A percentile compares a stretch with the other conserved stretches of the same genome.
Evolutionary conservation across 2,113 vertebrate genomes (phyloP).

Genomic region (Thamnaconus septentrionalis): DNA sequence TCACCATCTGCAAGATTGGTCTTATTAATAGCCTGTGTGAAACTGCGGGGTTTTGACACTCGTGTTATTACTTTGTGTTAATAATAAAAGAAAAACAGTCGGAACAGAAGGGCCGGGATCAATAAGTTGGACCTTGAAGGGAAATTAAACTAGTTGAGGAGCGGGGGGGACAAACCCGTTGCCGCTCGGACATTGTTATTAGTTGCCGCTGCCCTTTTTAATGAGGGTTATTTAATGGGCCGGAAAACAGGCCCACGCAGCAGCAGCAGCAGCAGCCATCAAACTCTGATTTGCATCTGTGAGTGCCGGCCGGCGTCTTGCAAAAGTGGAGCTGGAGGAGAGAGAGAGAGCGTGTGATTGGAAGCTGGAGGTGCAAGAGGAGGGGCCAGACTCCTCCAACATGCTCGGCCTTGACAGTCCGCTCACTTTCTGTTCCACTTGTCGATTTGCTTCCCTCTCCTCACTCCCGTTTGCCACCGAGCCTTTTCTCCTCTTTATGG

Average conservation of each 20-base stretch:
- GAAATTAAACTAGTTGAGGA: slow-evolving; percentile 56
- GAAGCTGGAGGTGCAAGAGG: slow-evolving; percentile 34
- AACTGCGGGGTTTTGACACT: slow-evolving; percentile 66
- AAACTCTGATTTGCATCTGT: slow-evolving; percentile 39
- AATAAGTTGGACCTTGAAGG: slow-evolving; percentile 58
- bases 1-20: slow-evolving; percentile 46
- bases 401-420: slow-evolving; percentile 14
- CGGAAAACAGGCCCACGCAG: slow-evolving; percentile 37
- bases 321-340: slow-evolving; percentile 30
- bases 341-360: slow-evolving; percentile 16
- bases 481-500: slow-evolving; percentile 33
- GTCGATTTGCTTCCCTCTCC: slow-evolving; percentile 26
- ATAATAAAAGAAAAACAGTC: slow-evolving; percentile 64
- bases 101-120: slow-evolving; percentile 52
- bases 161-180: slow-evolving; percentile 38
- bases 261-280: slow-evolving; percentile 19
- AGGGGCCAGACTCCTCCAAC: neutral
- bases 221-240: slow-evolving; percentile 69
- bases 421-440: slow-evolving; percentile 13
- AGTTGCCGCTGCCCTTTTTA: slow-evolving; percentile 63
- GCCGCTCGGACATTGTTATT: slow-evolving; percentile 60
- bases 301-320: slow-evolving; percentile 7
- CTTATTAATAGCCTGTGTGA: slow-evolving; percentile 57
- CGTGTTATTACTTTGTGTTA: slow-evolving; percentile 74
- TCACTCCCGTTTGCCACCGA: slow-evolving; percentile 17